These are phyloP conservation scores for Gallinago stenura DNA, from an alignment of 2,797 vertebrate species.

Conservation along the genomic window DNA sequence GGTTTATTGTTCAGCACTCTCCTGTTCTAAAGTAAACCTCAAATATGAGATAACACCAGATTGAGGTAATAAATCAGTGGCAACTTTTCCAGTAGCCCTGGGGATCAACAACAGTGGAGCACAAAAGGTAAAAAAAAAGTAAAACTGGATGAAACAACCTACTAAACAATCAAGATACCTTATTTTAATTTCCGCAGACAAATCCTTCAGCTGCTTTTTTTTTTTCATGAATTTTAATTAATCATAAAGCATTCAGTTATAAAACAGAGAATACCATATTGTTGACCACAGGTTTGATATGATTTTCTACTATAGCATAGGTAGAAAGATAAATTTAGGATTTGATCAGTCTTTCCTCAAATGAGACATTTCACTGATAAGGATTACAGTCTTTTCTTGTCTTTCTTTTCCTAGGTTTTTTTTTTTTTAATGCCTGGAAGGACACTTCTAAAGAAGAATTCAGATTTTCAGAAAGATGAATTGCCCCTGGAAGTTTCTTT, in stretches of 20 bases:
- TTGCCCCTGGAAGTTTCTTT: background rate
- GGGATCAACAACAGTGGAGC: background rate
- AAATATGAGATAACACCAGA: background rate
- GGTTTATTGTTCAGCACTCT: background rate
- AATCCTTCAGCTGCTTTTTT: background rate
- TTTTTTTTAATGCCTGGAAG: background rate
- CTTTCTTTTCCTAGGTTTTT: too few species aligned
- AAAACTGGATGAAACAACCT: background rate
- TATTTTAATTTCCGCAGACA: background rate
- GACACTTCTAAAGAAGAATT: accelerated
- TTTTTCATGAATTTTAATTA: background rate
- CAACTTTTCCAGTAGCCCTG: background rate
- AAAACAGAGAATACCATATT: background rate
- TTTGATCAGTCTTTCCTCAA: background rate
- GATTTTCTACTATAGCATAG: background rate
- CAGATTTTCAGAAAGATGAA: background rate
- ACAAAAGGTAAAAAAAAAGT: background rate
- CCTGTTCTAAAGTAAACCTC: background rate
- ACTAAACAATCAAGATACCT: background rate
- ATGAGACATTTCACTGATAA: background rate
- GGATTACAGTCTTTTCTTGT: background rate
- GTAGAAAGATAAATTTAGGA: background rate
- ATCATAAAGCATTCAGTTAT: background rate
- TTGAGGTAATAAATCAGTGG: background rate
- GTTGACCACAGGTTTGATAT: too few species aligned